Conservation (phyloP, 2,888 invertebrate genomes). For the Masnerella sp. region DNA sequence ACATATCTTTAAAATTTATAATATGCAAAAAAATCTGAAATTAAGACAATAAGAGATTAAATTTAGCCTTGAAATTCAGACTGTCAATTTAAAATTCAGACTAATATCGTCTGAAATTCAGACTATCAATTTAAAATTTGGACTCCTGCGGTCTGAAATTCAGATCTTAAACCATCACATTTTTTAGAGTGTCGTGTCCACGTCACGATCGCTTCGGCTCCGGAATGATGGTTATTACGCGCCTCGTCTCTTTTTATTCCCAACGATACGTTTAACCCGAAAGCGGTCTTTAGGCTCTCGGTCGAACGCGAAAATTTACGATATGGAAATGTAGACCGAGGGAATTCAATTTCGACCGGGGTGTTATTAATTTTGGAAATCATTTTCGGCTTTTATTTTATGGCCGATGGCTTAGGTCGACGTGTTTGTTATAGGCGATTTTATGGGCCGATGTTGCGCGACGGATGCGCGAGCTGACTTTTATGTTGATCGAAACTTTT, state of each 20-base stretch:
- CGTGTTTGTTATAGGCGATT: constrained; percentile 11
- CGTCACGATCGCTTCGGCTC: no score
- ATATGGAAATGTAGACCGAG: constrained; percentile 50
- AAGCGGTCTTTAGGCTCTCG: constrained; percentile 52
- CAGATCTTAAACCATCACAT: no score
- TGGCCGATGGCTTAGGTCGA: constrained; percentile 26
- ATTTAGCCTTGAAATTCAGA: no score
- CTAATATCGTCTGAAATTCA: no score
- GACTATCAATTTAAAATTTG: no score
- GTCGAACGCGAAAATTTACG: constrained; percentile 54
- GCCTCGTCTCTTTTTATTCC: constrained; percentile 39
- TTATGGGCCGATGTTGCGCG: constrained; percentile 19
- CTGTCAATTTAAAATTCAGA: no score
- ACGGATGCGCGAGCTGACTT: constrained; percentile 6
- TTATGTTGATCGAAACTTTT: constrained; percentile 34
- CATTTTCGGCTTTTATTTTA: constrained; percentile 51
- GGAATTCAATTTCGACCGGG: constrained; percentile 52
- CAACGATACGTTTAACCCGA: constrained; percentile 45
- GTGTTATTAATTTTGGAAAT: constrained; percentile 56
- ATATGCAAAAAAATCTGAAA: no score
- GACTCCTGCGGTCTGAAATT: no score
- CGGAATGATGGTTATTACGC: constrained; percentile 59
- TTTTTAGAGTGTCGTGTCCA: constrained; percentile 46
- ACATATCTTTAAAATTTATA: no score
- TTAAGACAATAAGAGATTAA: no score